These are phyloP conservation scores for Meiosimyza decipiens DNA, from an alignment of 2,888 invertebrate genomes.

Conservation along the genomic window DNA sequence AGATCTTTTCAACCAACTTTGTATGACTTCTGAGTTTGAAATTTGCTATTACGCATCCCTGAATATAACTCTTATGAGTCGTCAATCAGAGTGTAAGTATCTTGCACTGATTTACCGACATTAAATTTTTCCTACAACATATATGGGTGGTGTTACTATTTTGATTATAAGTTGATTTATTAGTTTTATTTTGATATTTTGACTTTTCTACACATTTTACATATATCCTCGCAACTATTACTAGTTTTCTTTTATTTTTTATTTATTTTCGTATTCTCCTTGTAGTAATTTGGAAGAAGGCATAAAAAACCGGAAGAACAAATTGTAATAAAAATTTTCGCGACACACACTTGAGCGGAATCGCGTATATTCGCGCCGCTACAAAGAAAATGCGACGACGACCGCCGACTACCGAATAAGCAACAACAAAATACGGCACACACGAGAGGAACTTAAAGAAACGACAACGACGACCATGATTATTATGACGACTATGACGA, in stretches of 20 bases:
- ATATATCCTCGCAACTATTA: background rate
- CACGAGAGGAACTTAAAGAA: background rate
- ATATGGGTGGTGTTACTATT: background rate
- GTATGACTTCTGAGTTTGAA: too few relatives aligned
- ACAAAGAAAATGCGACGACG: conserved; percentile 8
- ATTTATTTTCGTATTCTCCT: conserved; percentile 6
- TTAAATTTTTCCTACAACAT: background rate
- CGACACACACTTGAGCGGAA: conserved; percentile 21
- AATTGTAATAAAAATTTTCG: conserved; percentile 37
- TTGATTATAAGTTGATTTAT: background rate
- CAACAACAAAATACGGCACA: background rate
- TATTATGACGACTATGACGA: background rate
- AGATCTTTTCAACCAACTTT: too few relatives aligned
- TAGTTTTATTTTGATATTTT: conserved; percentile 14
- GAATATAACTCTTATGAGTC: too few relatives aligned
- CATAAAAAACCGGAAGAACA: conserved; percentile 33
- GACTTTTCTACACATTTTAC: background rate
- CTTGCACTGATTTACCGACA: too few relatives aligned
- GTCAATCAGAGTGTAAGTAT: too few relatives aligned
- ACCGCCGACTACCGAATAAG: background rate
- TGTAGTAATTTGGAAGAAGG: conserved; percentile 2
- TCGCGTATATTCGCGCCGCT: background rate
- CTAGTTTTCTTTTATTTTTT: background rate
- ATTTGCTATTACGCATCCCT: too few relatives aligned
- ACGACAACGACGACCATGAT: background rate